Conservation (phyloP, 2,888 invertebrate genomes). For the Pycnomerus fuliginosus region DNA sequence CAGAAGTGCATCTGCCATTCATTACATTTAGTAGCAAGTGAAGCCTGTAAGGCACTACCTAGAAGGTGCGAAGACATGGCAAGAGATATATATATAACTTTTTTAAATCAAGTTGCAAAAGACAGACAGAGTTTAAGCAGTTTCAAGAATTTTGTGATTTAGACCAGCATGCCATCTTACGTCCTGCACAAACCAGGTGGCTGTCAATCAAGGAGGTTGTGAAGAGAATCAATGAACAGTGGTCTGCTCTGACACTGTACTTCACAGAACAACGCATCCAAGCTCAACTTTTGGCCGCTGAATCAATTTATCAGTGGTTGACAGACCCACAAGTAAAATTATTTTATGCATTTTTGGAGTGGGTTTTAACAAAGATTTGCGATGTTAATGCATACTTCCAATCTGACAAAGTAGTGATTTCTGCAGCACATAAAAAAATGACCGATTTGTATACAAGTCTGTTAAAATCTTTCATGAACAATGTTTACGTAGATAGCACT, state of each 20-base stretch:
- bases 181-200: conserved; percentile 25
- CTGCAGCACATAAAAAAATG: neutral
- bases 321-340: neutral
- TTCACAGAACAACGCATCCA: neutral
- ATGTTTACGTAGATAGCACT: neutral
- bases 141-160: conserved; percentile 1
- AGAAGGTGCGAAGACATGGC: conserved; percentile 4
- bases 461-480: neutral
- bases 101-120: conserved; percentile 2
- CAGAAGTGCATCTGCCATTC: conserved; percentile 21
- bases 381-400: neutral
- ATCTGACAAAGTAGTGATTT: neutral
- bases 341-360: neutral
- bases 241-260: neutral
- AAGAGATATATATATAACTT: conserved; percentile 2
- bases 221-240: neutral
- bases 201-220: neutral
- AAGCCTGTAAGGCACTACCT: conserved; percentile 8
- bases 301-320: neutral
- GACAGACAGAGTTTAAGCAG: neutral
- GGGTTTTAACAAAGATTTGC: neutral
- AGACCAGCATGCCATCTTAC: conserved; percentile 16
- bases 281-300: neutral
- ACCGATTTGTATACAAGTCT: neutral
- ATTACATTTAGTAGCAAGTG: conserved; percentile 7